Conservation (phyloP, 2,797 vertebrate genomes). For the Sarcophilus harrisii region DNA sequence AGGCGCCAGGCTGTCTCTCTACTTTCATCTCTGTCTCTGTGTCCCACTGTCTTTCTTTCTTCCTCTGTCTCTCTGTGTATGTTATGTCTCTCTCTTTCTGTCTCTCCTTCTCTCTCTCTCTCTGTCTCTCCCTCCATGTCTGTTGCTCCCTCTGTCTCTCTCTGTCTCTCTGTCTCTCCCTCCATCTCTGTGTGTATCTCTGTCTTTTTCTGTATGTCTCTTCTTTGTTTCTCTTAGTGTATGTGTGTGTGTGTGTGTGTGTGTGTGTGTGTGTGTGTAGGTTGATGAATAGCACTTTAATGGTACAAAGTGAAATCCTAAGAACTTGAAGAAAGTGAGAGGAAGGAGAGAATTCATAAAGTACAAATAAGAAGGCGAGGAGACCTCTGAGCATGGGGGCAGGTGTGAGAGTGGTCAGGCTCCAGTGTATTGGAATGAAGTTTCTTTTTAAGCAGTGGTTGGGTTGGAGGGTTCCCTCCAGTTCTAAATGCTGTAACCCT, state of each 20-base stretch:
- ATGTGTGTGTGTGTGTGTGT: too few species aligned
- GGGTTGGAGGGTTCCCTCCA: neutral
- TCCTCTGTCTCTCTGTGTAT: neutral
- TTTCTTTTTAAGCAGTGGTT: neutral
- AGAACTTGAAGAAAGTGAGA: neutral
- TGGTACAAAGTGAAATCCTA: neutral
- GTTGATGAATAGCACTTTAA: neutral
- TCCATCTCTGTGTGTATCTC: neutral
- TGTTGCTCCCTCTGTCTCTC: neutral
- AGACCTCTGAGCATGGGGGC: too few species aligned
- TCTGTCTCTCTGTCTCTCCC: too few species aligned
- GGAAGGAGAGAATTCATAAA: neutral
- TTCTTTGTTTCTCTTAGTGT: too few species aligned
- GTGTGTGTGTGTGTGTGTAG: neutral
- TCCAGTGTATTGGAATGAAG: neutral
- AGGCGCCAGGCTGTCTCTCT: neutral
- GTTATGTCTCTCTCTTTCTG: too few species aligned
- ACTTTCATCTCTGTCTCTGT: neutral
- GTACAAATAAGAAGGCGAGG: too few species aligned
- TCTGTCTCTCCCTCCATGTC: too few species aligned
- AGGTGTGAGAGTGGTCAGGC: neutral
- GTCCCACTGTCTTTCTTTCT: neutral
- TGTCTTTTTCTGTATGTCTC: too few species aligned
- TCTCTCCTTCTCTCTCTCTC: too few species aligned
- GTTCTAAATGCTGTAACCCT: neutral